These are phyloP conservation scores for Rhodinocichla rosea DNA, from an alignment of 2,113 vertebrate genomes.

Conservation along the genomic window DNA sequence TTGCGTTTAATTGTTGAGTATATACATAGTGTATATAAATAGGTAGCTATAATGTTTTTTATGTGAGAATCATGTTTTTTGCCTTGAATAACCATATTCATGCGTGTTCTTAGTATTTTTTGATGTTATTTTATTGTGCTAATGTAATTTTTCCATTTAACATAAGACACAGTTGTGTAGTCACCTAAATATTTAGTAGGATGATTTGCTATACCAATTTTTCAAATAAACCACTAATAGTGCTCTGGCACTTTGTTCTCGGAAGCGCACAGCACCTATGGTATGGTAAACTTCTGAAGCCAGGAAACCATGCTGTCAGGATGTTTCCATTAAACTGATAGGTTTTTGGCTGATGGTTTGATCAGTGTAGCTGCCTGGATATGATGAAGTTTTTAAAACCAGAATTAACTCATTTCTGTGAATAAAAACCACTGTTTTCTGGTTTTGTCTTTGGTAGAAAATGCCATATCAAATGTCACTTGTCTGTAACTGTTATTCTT, in stretches of 20 bases:
- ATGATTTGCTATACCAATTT: neutral
- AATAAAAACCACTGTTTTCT: neutral
- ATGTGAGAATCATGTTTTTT: neutral
- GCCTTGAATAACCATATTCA: neutral
- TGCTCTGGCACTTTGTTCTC: neutral
- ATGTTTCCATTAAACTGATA: neutral
- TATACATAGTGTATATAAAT: rapidly evolving
- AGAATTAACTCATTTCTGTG: neutral
- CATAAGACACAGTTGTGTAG: neutral
- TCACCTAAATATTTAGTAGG: neutral
- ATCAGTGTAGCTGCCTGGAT: neutral
- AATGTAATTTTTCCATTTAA: neutral
- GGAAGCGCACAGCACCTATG: neutral
- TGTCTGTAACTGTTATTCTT: neutral
- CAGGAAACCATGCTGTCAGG: neutral
- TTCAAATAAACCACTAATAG: neutral
- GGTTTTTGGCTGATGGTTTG: neutral
- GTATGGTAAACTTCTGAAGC: neutral
- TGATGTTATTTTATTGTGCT: neutral
- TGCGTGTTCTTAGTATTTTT: neutral
- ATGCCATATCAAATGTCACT: neutral
- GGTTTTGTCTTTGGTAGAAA: neutral
- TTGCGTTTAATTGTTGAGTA: rapidly evolving
- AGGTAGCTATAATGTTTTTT: neutral
- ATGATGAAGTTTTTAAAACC: neutral